phyloP scores from a whole-genome alignment of 2,888 invertebrate species.

The Lampropteryx suffumata region DNA sequence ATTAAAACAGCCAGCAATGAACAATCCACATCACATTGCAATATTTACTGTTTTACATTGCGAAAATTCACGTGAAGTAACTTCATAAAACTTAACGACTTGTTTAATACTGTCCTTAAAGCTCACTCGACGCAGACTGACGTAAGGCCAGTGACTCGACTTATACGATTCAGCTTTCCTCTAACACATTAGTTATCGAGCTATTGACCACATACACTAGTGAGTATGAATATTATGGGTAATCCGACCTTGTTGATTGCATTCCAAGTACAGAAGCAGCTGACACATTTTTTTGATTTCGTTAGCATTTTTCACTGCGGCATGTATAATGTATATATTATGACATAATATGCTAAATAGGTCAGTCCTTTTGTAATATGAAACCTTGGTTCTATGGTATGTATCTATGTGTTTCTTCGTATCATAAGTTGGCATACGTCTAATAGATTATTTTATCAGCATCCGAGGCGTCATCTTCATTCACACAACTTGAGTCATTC shows the following conservation, averaged over 20 bases:
- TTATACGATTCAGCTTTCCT: conserved; percentile 55
- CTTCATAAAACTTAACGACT: not conserved
- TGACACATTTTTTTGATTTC: no score
- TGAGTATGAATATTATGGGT: conserved; percentile 30
- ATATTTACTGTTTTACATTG: not conserved
- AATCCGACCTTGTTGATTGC: no score
- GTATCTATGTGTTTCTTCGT: no score
- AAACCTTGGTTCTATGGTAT: no score
- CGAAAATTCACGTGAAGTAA: not conserved
- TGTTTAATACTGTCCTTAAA: conserved; percentile 14
- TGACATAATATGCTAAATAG: no score
- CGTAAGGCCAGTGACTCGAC: conserved; percentile 43
- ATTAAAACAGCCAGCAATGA: no score
- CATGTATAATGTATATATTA: no score
- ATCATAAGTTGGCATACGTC: no score
- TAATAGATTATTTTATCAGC: not conserved
- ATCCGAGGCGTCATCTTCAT: not conserved
- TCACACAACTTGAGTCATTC: conserved; percentile 9
- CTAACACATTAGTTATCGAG: conserved; percentile 53
- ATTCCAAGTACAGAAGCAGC: no score
- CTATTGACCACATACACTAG: conserved; percentile 40
- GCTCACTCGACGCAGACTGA: conserved; percentile 36
- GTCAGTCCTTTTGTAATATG: no score
- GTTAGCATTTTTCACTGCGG: no score
- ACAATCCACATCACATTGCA: no score